Percentiles rank a stretch among this genome's conserved stretches.
Conservation (phyloP, 2,888 invertebrate species). For the Synergus gifuensis region DNA sequence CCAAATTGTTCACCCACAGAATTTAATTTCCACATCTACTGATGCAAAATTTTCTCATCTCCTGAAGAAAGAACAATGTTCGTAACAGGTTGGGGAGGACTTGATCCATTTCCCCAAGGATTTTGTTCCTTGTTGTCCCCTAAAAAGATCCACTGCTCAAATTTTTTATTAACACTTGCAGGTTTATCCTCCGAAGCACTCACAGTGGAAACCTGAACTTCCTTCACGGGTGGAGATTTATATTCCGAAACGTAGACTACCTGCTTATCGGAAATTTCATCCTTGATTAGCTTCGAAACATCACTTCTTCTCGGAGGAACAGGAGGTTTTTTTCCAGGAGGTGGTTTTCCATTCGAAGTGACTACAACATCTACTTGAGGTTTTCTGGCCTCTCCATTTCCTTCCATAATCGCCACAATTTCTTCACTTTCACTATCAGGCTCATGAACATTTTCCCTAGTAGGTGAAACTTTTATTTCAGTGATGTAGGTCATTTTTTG, state of each 20-base stretch:
- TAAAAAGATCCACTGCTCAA: constrained; percentile 76
- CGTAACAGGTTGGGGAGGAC: constrained; percentile 70
- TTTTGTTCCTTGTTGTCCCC: constrained; percentile 70
- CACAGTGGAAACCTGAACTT: constrained; percentile 52
- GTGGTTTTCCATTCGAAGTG: constrained; percentile 71
- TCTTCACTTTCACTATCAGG: constrained; percentile 53
- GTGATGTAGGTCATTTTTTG: constrained; percentile 83
- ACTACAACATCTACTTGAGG: constrained; percentile 61
- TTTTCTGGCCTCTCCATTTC: constrained; percentile 57
- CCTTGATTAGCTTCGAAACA: constrained; percentile 68
- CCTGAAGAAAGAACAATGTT: constrained; percentile 69
- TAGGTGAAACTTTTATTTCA: constrained; percentile 84
- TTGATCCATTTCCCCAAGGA: constrained; percentile 69
- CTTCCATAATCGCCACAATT: constrained; percentile 57
- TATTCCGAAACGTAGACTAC: constrained; percentile 75
- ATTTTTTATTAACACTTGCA: constrained; percentile 61
- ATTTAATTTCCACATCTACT: constrained; percentile 10
- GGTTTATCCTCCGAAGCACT: constrained; percentile 44
- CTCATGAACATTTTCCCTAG: constrained; percentile 62
- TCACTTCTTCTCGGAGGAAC: constrained; percentile 78
- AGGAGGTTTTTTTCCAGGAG: constrained; percentile 76
- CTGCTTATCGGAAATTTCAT: constrained; percentile 66
- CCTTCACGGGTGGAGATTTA: constrained; percentile 62
- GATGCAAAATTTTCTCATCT: constrained; percentile 58
- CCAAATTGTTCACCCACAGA: not conserved